phyloP scores from a whole-genome alignment of 1,140 invertebrate species.

The Arctopsyche grandis region DNA sequence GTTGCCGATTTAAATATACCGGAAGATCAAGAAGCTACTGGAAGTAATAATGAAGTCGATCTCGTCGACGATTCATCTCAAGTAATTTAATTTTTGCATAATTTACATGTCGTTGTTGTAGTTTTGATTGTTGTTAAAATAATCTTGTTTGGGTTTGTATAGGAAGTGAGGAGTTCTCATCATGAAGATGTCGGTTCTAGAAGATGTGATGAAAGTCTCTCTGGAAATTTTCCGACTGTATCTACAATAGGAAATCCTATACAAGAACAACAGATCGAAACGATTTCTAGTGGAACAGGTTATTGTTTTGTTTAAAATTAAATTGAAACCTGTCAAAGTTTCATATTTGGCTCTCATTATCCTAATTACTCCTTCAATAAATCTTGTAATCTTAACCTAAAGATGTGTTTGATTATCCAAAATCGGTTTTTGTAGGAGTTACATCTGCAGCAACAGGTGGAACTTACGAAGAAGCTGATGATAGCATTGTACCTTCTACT shows the following conservation, averaged over 20 bases:
- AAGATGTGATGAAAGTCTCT: slow-evolving; percentile 11
- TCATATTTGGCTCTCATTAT: background rate
- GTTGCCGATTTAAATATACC: background rate
- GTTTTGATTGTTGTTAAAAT: background rate
- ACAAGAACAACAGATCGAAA: slow-evolving; percentile 38
- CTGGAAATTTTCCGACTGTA: background rate
- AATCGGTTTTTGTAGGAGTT: background rate
- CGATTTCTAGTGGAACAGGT: slow-evolving; percentile 35
- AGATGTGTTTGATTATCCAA: background rate
- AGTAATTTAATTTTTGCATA: slow-evolving; percentile 7
- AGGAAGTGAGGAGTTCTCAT: slow-evolving; percentile 12
- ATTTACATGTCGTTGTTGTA: background rate
- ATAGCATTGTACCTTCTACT: slow-evolving; percentile 90
- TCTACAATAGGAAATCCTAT: background rate
- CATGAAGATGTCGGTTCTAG: background rate
- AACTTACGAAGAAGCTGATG: slow-evolving; percentile 81
- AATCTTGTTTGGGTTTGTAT: background rate
- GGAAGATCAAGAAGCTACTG: slow-evolving; percentile 29
- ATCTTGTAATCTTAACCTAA: background rate
- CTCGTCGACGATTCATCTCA: slow-evolving; percentile 23
- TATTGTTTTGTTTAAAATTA: background rate
- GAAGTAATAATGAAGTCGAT: slow-evolving; percentile 33
- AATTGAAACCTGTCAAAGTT: background rate
- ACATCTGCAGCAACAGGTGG: slow-evolving; percentile 56
- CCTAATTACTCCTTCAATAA: no score